These are phyloP conservation scores for Zosterops lateralis DNA, from an alignment of 2,113 vertebrate species.

Conservation along the genomic window DNA sequence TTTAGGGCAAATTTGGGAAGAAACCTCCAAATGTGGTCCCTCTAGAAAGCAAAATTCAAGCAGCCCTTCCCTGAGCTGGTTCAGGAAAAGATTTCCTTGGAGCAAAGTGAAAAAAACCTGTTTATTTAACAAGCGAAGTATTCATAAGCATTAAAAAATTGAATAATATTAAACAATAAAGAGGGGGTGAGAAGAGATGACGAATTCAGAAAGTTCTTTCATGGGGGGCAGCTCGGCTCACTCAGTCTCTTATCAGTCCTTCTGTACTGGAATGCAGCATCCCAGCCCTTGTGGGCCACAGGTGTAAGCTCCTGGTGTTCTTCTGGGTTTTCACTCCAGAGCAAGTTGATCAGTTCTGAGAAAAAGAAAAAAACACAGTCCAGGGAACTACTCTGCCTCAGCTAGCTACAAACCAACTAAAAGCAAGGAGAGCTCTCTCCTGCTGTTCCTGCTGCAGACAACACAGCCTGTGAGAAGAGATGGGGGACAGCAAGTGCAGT, in stretches of 20 bases:
- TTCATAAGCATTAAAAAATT: neutral
- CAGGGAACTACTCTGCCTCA: neutral
- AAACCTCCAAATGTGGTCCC: neutral
- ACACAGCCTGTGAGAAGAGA: neutral
- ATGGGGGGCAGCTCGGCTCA: neutral
- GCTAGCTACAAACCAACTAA: neutral
- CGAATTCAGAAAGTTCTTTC: neutral
- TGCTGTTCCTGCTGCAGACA: neutral
- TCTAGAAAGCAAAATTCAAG: neutral
- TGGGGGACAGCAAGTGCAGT: neutral
- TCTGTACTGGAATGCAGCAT: neutral
- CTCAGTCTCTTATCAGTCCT: neutral
- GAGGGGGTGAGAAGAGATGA: neutral
- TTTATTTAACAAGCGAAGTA: neutral
- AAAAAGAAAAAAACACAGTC: neutral
- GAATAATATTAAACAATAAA: neutral
- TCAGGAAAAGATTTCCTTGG: neutral
- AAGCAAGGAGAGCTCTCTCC: neutral
- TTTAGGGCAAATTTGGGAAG: neutral
- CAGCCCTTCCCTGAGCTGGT: rapidly evolving
- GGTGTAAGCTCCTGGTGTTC: neutral
- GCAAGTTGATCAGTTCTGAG: neutral
- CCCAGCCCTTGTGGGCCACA: neutral
- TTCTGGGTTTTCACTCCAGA: neutral
- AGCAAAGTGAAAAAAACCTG: neutral